Percentiles rank a stretch among this genome's conserved stretches.
Evolutionary conservation across 2,113 vertebrate species (phyloP).

Genomic region (Tautogolabrus adspersus): DNA sequence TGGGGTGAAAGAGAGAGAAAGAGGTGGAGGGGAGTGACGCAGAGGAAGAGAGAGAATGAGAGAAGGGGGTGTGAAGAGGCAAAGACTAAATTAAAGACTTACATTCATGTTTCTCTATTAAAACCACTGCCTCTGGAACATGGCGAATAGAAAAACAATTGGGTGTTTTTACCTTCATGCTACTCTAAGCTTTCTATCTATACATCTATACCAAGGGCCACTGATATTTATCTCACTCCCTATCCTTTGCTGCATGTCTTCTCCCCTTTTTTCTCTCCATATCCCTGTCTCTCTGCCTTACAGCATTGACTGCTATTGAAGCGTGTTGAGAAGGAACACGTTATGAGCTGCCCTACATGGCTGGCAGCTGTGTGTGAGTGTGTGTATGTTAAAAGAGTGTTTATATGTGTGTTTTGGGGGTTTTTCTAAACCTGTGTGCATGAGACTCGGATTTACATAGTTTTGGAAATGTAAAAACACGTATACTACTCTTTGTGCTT

Average conservation of each 20-base stretch:
- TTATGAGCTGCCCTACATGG: slow-evolving; percentile 77
- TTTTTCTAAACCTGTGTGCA: neutral
- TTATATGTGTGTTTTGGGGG: slow-evolving; percentile 21
- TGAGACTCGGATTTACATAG: neutral
- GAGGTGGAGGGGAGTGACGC: slow-evolving; percentile 4
- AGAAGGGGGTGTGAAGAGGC: slow-evolving; percentile 33
- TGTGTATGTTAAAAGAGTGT: slow-evolving; percentile 21
- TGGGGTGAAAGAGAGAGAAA: slow-evolving; percentile 46
- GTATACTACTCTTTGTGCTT: neutral
- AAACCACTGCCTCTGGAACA: slow-evolving; percentile 55
- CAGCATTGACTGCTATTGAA: slow-evolving; percentile 71
- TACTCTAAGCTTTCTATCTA: slow-evolving; percentile 50
- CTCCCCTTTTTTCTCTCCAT: slow-evolving; percentile 33
- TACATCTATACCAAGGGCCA: slow-evolving; percentile 69
- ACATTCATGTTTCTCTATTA: slow-evolving; percentile 68
- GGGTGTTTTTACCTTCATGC: slow-evolving; percentile 41
- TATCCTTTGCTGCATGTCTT: slow-evolving; percentile 44
- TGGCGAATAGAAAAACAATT: slow-evolving; percentile 29
- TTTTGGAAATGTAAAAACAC: slow-evolving; percentile 1
- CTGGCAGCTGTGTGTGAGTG: slow-evolving; percentile 68
- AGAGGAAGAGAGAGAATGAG: slow-evolving; percentile 13
- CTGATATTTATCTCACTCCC: slow-evolving; percentile 71
- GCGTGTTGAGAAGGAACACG: slow-evolving; percentile 77
- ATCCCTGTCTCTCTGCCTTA: slow-evolving; percentile 71
- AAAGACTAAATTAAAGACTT: slow-evolving; percentile 74